These are phyloP conservation scores for Drosophila bocki DNA, from an alignment of 1,140 invertebrate genomes.

Conservation along the genomic window DNA sequence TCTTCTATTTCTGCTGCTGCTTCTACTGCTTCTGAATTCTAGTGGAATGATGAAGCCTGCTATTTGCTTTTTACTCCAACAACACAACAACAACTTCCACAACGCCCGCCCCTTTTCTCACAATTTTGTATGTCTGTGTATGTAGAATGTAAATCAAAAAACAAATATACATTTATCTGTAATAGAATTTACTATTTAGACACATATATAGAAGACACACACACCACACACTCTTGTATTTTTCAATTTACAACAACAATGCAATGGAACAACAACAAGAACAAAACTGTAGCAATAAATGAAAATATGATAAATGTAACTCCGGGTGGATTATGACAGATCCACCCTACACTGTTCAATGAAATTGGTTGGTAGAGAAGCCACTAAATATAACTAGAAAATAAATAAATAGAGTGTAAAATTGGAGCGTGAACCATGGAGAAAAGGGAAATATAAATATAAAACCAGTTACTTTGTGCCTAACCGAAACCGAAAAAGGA, in stretches of 20 bases:
- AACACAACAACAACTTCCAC: conserved; percentile 5
- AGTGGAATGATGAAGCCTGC: background rate
- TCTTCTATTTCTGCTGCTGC: conserved; percentile 3
- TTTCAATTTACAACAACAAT: conserved; percentile 47
- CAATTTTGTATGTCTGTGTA: conserved; percentile 45
- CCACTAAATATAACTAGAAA: conserved; percentile 68
- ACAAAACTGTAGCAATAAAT: conserved; percentile 63
- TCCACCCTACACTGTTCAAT: conserved; percentile 64
- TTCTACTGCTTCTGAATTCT: background rate
- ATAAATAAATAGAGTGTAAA: conserved; percentile 71
- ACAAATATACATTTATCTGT: conserved; percentile 44
- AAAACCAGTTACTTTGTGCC: conserved; percentile 80
- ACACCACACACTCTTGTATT: conserved; percentile 50
- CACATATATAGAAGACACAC: conserved; percentile 47
- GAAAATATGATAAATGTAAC: conserved; percentile 46
- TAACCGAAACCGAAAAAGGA: conserved; percentile 66
- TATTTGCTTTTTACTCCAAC: conserved; percentile 8
- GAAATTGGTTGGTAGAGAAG: conserved; percentile 57
- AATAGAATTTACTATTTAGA: conserved; percentile 53
- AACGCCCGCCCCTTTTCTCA: conserved; percentile 15
- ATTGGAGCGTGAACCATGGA: conserved; percentile 40
- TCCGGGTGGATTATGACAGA: conserved; percentile 30
- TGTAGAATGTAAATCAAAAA: conserved; percentile 55
- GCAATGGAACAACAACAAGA: conserved; percentile 34
- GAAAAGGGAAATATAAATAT: conserved; percentile 16